Evolutionary conservation across 1,140 invertebrate genomes (phyloP).

Genomic region (Sogatella furcifera): DNA sequence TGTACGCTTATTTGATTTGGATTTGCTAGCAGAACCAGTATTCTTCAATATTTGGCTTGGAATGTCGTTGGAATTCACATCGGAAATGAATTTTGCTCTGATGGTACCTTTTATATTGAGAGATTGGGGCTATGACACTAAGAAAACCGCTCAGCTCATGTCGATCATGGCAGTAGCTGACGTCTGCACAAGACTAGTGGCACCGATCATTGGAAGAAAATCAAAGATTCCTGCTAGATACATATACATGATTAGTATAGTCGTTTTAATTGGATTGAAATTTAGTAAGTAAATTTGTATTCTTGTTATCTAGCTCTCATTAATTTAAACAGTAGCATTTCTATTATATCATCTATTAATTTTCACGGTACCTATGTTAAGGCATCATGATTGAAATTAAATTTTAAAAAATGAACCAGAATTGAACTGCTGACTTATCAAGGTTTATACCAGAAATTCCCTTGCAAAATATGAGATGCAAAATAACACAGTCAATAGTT

Average conservation of each 20-base stretch:
- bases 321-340: too few relatives aligned
- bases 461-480: too few relatives aligned
- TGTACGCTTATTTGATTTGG: conserved; percentile 46
- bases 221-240: conserved; percentile 50
- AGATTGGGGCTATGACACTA: conserved; percentile 44
- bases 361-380: too few relatives aligned
- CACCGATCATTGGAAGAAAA: conserved; percentile 49
- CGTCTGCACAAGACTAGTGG: conserved; percentile 30
- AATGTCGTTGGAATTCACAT: conserved; percentile 50
- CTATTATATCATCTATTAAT: too few relatives aligned
- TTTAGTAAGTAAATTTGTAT: conserved; percentile 39
- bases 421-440: too few relatives aligned
- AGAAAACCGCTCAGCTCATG: conserved; percentile 27
- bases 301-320: too few relatives aligned
- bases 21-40: conserved; percentile 48
- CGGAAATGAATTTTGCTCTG: conserved; percentile 54
- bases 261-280: conserved; percentile 49
- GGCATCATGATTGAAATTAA: too few relatives aligned
- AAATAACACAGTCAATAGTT: too few relatives aligned
- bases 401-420: too few relatives aligned
- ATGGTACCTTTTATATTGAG: conserved; percentile 51
- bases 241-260: conserved; percentile 54
- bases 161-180: conserved; percentile 19
- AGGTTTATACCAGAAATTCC: too few relatives aligned
- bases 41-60: conserved; percentile 53